Percentiles rank a stretch among this genome's conserved stretches.
These are phyloP conservation scores for Leptopilina clavipes DNA, from an alignment of 1,140 invertebrate species.

Conservation along the genomic window DNA sequence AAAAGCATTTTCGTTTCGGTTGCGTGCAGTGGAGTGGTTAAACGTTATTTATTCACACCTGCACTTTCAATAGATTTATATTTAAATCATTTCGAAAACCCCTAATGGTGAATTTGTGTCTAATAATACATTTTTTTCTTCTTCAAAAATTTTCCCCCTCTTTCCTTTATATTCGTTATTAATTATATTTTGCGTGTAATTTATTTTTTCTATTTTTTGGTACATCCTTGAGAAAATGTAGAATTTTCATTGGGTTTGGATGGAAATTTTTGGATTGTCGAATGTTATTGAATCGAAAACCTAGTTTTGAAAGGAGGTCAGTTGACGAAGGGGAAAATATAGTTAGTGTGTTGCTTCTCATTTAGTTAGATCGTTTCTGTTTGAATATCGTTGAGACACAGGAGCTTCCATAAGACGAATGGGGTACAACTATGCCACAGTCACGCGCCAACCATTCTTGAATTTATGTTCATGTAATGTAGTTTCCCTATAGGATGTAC, in stretches of 20 bases:
- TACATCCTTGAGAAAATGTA: no score
- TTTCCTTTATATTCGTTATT: no score
- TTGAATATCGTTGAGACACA: neutral
- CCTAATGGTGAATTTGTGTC: neutral
- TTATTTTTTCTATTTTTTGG: no score
- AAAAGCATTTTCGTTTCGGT: slow-evolving; percentile 28
- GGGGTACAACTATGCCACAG: slow-evolving; percentile 55
- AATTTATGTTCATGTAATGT: slow-evolving; percentile 23
- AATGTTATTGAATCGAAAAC: no score
- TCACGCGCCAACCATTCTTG: slow-evolving; percentile 54
- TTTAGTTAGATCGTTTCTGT: neutral
- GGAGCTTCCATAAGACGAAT: slow-evolving; percentile 45
- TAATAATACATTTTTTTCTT: neutral
- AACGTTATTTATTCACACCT: slow-evolving; percentile 23
- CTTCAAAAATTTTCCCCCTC: no score
- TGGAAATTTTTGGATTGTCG: no score
- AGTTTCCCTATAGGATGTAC: slow-evolving; percentile 24
- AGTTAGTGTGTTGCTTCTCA: neutral
- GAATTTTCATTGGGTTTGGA: no score
- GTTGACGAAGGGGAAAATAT: neutral
- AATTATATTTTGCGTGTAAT: no score
- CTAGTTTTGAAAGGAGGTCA: neutral
- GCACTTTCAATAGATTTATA: slow-evolving; percentile 25
- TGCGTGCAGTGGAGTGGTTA: slow-evolving; percentile 9
- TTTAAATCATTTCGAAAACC: slow-evolving; percentile 6